Evolutionary conservation across 2,797 vertebrate species (phyloP).

Genomic region (Petrocephalus schoutedeni): DNA sequence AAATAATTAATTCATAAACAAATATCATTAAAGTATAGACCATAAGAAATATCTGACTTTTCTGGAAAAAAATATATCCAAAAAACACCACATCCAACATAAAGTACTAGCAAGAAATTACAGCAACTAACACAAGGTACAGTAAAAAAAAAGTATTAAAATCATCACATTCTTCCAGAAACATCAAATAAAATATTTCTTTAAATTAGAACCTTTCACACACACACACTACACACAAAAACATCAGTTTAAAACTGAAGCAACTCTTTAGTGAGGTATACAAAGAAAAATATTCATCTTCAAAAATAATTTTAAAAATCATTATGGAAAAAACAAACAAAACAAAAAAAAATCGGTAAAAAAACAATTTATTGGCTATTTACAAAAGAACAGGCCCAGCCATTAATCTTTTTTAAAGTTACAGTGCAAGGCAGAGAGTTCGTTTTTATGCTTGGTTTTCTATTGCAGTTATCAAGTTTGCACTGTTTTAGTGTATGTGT

Average conservation of each 20-base stretch:
- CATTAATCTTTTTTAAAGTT: background rate
- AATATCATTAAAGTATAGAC: background rate
- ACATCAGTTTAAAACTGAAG: background rate
- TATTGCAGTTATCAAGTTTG: conserved; percentile 31
- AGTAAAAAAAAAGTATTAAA: background rate
- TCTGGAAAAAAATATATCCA: background rate
- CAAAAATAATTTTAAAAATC: background rate
- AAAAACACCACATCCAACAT: conserved; percentile 24
- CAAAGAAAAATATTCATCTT: background rate
- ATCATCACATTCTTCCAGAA: background rate
- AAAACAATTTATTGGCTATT: background rate
- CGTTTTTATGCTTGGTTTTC: conserved; percentile 10
- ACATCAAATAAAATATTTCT: background rate
- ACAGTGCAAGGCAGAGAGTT: conserved; percentile 23
- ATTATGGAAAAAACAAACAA: background rate
- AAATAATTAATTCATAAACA: conserved; percentile 10
- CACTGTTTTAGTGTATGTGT: conserved; percentile 19
- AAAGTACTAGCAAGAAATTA: background rate
- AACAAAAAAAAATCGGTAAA: background rate
- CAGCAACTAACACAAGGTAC: background rate
- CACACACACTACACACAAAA: background rate
- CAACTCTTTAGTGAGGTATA: background rate
- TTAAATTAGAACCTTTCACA: conserved; percentile 9
- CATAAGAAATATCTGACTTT: background rate
- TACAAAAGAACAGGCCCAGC: background rate